Base-by-base conservation (phyloP, 2,888 invertebrate species). In the Eupithecia vulgata region DNA sequence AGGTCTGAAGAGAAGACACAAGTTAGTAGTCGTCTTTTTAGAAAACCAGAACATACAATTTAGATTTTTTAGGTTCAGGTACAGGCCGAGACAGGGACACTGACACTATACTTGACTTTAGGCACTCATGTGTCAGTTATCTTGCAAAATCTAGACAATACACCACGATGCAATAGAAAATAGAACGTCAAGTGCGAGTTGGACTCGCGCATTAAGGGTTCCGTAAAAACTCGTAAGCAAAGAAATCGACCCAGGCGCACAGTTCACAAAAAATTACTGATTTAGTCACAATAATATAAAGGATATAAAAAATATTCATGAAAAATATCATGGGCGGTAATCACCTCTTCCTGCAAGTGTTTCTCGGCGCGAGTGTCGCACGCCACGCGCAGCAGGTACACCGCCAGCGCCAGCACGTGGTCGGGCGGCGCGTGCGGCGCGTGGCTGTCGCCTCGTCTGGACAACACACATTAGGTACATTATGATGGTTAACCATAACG, bases 381-480 rank as follows among this genome's bases (percentile, higher is more conserved):
- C 42, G 98, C 97, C 89, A 98, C 97, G 89, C 98, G 97, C 76
- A 99, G 93, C 73, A 99, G 95, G 89, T 98, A 98, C 21, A 99
- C 95, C 67, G 97, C 96, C 74, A 99, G 93, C 70, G 98, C 98
- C 82, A 99, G 95, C 82, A 98, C 96, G 90, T 98, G 98, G 91
- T 99, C 99, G 66, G 98, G 97, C 35, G 93, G 93, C 79, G 93
- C 91, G 81, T 88, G 89, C 79, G 88, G 88, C 73, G 89, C 86
- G 77, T 82, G 95, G 96, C 85, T 95, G 95, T 73, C 97, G 96
- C 87, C 97, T 96, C 97, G 84, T 12, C 71, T 68, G 37, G 10
- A 52, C 10, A 21, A 21, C n/a, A 52, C 21, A 52, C 45, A 45
- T 45, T 6, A n/a, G n/a, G n/a, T n/a, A 17, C 0, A 45, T 45